Conservation (phyloP, 1,140 invertebrate genomes). For the Drosophila insularis region DNA sequence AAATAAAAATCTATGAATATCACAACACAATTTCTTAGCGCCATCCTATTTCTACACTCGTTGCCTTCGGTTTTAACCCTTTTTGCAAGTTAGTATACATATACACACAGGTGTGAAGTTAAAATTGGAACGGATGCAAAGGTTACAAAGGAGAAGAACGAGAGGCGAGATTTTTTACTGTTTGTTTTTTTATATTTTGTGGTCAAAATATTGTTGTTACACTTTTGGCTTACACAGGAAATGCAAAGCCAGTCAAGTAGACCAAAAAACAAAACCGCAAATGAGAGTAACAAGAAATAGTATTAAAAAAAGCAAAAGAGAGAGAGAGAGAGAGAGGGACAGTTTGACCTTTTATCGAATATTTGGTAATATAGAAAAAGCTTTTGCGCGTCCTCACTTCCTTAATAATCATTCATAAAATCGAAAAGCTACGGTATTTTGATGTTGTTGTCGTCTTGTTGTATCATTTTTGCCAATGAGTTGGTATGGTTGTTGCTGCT, state of each 20-base stretch:
- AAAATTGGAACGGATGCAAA: slow-evolving; percentile 58
- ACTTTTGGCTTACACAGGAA: slow-evolving; percentile 52
- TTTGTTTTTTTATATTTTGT: slow-evolving; percentile 33
- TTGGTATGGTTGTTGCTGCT: slow-evolving; percentile 15
- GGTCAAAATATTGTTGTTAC: slow-evolving; percentile 57
- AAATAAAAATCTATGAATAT: too few relatives aligned
- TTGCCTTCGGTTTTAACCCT: too few relatives aligned
- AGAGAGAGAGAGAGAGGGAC: slow-evolving; percentile 19
- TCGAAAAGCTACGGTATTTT: slow-evolving; percentile 27
- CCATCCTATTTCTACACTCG: too few relatives aligned
- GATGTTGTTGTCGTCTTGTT: background rate
- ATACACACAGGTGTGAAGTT: slow-evolving; percentile 67
- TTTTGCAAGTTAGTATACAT: too few relatives aligned
- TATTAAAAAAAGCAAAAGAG: slow-evolving; percentile 2
- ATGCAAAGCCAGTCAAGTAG: slow-evolving; percentile 69
- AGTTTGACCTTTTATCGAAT: slow-evolving; percentile 52
- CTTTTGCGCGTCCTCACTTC: slow-evolving; percentile 9
- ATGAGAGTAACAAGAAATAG: slow-evolving; percentile 13
- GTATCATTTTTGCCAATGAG: slow-evolving; percentile 27
- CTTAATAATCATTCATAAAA: slow-evolving; percentile 77
- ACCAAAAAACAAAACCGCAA: slow-evolving; percentile 65
- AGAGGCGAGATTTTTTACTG: slow-evolving; percentile 44
- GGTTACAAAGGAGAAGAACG: slow-evolving; percentile 7
- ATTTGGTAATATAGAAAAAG: slow-evolving; percentile 16
- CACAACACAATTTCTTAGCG: too few relatives aligned